These are phyloP conservation scores for Torymus texanus DNA, from an alignment of 2,888 invertebrate species.

Conservation along the genomic window DNA sequence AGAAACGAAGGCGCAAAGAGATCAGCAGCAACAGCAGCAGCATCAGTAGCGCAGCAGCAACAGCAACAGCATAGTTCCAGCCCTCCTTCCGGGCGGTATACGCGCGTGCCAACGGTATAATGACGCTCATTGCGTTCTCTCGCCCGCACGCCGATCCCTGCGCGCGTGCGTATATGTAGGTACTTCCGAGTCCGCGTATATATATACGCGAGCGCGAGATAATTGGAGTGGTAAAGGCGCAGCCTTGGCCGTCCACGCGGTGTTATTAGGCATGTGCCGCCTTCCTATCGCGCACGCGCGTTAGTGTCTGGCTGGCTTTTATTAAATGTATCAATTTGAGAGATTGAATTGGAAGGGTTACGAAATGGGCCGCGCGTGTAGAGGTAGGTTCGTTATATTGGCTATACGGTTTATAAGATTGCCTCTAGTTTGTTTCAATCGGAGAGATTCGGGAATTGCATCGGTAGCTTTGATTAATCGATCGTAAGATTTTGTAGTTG, in stretches of 20 bases:
- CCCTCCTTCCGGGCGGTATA: slow-evolving; percentile 18
- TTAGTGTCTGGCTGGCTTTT: neutral
- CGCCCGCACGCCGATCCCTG: too few species aligned
- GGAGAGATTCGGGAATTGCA: too few species aligned
- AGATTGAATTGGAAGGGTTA: slow-evolving; percentile 19
- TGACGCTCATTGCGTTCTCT: slow-evolving; percentile 15
- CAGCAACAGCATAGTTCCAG: neutral
- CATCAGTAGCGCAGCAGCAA: neutral
- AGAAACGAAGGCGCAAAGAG: neutral
- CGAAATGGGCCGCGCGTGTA: slow-evolving; percentile 1
- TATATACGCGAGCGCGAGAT: neutral
- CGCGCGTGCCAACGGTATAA: slow-evolving; percentile 28
- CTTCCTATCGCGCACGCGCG: neutral
- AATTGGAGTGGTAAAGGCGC: neutral
- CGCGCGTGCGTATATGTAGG: too few species aligned
- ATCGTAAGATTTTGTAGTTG: too few species aligned
- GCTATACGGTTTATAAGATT: too few species aligned
- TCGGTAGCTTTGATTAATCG: too few species aligned
- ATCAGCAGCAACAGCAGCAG: neutral
- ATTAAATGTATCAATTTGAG: slow-evolving; percentile 37
- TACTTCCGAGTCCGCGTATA: neutral
- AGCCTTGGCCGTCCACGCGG: neutral
- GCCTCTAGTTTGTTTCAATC: too few species aligned
- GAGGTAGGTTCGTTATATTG: too few species aligned
- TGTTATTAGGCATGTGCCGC: neutral